Evolutionary conservation across 1,140 invertebrate species (phyloP).

Genomic region (Thalassaphorura encarpata): DNA sequence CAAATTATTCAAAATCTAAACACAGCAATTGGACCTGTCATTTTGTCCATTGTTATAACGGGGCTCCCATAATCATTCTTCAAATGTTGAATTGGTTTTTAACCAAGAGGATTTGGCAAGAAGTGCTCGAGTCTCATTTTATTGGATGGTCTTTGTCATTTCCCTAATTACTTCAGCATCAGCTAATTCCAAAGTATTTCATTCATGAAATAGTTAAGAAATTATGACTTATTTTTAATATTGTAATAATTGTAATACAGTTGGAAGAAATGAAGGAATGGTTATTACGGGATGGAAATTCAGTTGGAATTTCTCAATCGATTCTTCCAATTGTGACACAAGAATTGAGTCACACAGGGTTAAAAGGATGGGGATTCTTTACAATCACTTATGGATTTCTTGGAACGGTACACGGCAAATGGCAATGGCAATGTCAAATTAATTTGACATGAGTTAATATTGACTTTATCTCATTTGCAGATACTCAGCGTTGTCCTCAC

Average conservation of each 20-base stretch:
- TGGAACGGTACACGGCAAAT: slow-evolving; percentile 17
- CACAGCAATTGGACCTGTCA: background rate
- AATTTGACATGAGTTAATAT: no score
- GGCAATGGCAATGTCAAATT: no score
- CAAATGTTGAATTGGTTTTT: no score
- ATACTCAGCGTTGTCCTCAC: no score
- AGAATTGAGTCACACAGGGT: background rate
- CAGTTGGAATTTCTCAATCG: background rate
- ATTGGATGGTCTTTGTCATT: slow-evolving; percentile 1
- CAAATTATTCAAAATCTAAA: slow-evolving; percentile 1
- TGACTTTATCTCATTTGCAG: no score
- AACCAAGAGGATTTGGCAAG: no score
- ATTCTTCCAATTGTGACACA: background rate
- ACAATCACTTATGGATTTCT: slow-evolving; percentile 9
- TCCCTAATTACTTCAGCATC: slow-evolving; percentile 2
- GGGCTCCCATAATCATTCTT: no score
- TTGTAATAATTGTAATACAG: background rate
- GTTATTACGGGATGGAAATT: background rate
- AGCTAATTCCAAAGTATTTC: slow-evolving; percentile 8
- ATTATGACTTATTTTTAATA: no score
- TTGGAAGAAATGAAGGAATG: slow-evolving; percentile 11
- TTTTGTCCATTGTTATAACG: slow-evolving; percentile 7
- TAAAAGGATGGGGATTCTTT: slow-evolving; percentile 8
- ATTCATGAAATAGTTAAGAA: no score
- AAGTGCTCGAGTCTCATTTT: slow-evolving; percentile 4